Evolutionary conservation across 2,888 invertebrate species (phyloP).

Genomic region (Gibbula magus): DNA sequence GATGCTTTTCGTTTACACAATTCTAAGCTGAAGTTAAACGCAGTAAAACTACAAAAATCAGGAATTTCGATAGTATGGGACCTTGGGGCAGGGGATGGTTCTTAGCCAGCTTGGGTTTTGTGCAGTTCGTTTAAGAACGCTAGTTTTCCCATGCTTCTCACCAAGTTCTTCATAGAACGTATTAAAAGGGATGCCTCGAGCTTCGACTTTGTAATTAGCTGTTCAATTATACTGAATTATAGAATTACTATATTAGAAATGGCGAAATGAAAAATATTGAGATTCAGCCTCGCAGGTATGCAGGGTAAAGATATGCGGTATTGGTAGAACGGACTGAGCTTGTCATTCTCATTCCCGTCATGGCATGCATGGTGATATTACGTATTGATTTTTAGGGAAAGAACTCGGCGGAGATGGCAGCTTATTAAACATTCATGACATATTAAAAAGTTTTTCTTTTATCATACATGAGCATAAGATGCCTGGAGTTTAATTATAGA

Average conservation of each 20-base stretch:
- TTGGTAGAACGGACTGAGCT: background rate
- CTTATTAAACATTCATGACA: too few species aligned
- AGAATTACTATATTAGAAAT: slow-evolving; percentile 24
- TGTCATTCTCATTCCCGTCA: too few species aligned
- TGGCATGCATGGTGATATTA: too few species aligned
- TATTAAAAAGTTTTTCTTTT: too few species aligned
- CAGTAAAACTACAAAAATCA: slow-evolving; percentile 4
- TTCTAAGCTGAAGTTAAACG: too few species aligned
- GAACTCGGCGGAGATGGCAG: too few species aligned
- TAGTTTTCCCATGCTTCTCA: too few species aligned
- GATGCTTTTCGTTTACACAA: too few species aligned
- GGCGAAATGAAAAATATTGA: slow-evolving; percentile 22
- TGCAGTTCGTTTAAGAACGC: background rate
- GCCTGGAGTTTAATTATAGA: too few species aligned
- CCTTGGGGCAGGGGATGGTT: background rate
- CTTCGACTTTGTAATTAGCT: background rate
- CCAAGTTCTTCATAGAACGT: background rate
- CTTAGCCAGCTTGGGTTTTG: background rate
- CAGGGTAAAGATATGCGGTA: background rate
- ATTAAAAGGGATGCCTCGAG: background rate
- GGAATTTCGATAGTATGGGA: background rate
- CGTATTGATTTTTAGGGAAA: too few species aligned
- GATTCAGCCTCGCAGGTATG: background rate
- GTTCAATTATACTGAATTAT: slow-evolving; percentile 14
- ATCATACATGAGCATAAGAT: too few species aligned